Evolutionary conservation across 2,113 vertebrate species (phyloP), one percentile per base, ranked within the genome.

Genomic region (Mormoops blainvillei): DNA sequence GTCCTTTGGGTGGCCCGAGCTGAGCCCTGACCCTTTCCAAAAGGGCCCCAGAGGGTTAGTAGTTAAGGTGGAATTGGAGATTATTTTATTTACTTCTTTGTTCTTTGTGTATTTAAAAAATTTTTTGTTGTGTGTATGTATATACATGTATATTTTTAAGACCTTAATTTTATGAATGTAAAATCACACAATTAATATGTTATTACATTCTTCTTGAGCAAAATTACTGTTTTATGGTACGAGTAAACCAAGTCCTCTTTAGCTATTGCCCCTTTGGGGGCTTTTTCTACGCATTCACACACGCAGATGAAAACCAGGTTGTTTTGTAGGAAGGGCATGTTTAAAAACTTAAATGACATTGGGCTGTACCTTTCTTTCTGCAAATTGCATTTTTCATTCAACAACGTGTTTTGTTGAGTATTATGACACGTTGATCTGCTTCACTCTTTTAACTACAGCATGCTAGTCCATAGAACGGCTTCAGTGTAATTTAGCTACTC

Each of bases 81-180:
- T 58, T 81, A 52, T 76, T 85, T 94, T 77, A 71, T 78, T 95
- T 82, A 36, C 13, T 24, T 84, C 31, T 87, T 91, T 93, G 71
- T 92, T 94, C 28, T 71, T 43, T 31, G 18, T 90, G 36, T 87
- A 7, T 86, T 84, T 89, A 63, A 48, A 80, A 90, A 31, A 36
- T 84, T 71, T 80, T 87, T 33, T 74, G 67, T 74, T 50, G 26
- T 26, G 26, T 54, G 1, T 74, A 26, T 67, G 18, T 80, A 24
- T 58, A 28, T 74, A n/a, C 1, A 78, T 24, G 43, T 41, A n/a
- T 48, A 36, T 56, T 87, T 87, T 38, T 52, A 56, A 61, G 77
- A 77, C 52, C 26, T 68, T 56, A 83, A 78, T 54, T 86, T 87
- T 94, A 83, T 90, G 82, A 77, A 78, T 81, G 15, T 63, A 86